A percentile compares a stretch with the other conserved stretches of the same genome.
Conservation (phyloP, 2,888 invertebrate genomes). For the Eulithis testata region DNA sequence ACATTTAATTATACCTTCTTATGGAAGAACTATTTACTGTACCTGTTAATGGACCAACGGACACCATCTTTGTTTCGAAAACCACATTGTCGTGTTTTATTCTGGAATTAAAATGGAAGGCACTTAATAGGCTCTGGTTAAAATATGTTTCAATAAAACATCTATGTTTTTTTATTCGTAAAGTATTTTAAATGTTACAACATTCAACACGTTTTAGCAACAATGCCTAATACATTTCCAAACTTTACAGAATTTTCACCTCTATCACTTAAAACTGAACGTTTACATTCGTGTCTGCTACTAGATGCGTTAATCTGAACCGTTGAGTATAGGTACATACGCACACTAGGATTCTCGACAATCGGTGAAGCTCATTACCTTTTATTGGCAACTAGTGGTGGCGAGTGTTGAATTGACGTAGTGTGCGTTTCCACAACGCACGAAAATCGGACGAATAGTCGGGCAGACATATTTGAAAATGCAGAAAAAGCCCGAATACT, state of each 20-base stretch:
- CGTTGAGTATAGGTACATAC: slow-evolving; percentile 35
- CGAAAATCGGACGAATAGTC: slow-evolving; percentile 4
- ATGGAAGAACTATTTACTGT: slow-evolving; percentile 8
- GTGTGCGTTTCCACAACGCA: slow-evolving; percentile 49
- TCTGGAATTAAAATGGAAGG: too few relatives aligned
- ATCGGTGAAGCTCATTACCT: slow-evolving; percentile 68
- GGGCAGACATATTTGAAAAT: too few relatives aligned
- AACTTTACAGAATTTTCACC: slow-evolving; percentile 5
- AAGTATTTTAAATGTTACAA: background rate
- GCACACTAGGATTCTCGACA: slow-evolving; percentile 47
- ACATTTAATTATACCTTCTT: slow-evolving; percentile 9
- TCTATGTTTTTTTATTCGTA: too few relatives aligned
- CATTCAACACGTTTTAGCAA: background rate
- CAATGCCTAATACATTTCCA: background rate
- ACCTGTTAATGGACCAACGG: slow-evolving; percentile 6
- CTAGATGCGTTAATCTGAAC: slow-evolving; percentile 27
- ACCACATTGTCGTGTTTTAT: too few relatives aligned
- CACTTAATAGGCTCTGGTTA: too few relatives aligned
- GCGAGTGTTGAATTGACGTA: slow-evolving; percentile 55
- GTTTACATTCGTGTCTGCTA: background rate
- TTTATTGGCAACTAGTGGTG: slow-evolving; percentile 64
- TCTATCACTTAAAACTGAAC: background rate
- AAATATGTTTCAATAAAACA: too few relatives aligned
- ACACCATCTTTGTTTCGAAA: background rate
- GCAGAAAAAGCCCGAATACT: too few relatives aligned